Conservation (phyloP, 2,113 vertebrate species). For the Hylia prasina region DNA sequence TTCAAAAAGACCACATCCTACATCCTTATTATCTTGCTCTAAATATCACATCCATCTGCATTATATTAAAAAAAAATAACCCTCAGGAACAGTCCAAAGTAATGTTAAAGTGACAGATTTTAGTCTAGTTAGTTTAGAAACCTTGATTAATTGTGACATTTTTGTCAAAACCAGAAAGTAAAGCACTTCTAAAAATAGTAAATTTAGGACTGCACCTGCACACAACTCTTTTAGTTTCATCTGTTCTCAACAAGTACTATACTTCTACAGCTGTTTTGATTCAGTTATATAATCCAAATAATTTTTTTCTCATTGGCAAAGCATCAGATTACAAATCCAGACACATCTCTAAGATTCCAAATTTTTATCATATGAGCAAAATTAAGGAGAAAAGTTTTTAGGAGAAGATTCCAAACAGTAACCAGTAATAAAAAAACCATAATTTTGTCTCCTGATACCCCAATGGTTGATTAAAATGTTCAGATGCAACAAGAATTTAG, state of each 20-base stretch:
- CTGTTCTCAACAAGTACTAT: not conserved
- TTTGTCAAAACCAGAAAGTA: slow-evolving; percentile 3
- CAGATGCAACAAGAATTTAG: not conserved
- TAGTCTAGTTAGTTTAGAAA: slow-evolving; percentile 17
- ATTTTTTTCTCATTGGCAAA: not conserved
- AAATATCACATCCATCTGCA: not conserved
- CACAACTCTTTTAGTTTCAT: not conserved
- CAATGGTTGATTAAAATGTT: not conserved
- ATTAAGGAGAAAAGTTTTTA: not conserved
- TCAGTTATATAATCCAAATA: not conserved
- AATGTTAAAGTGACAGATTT: slow-evolving; percentile 30
- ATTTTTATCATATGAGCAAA: not conserved
- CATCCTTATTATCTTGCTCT: not conserved
- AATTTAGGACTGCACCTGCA: not conserved
- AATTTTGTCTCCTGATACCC: not conserved
- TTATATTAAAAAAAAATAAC: not conserved
- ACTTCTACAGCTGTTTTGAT: not conserved
- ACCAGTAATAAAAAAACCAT: not conserved
- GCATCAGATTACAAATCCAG: not conserved
- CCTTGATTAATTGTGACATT: slow-evolving; percentile 9
- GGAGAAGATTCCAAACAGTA: not conserved
- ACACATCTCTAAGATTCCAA: not conserved
- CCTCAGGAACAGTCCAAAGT: not conserved
- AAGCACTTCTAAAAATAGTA: not conserved
- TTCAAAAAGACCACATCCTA: not conserved